Conservation (phyloP, 2,888 invertebrate species). For the Drosophila stalkeri region DNA sequence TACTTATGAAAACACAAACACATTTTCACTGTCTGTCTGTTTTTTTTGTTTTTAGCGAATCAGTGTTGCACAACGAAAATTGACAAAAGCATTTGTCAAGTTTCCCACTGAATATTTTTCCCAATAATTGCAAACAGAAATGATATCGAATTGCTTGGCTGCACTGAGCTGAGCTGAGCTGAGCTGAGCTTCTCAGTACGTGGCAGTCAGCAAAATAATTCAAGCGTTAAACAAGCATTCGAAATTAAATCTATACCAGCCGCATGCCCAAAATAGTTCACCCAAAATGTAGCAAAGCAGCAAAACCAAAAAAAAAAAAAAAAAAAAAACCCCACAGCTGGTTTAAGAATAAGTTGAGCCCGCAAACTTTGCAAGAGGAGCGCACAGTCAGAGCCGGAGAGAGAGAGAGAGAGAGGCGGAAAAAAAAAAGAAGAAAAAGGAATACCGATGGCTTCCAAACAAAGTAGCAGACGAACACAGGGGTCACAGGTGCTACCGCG, state of each 20-base stretch:
- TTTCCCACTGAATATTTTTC: constrained; percentile 8
- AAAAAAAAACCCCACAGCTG: constrained; percentile 13
- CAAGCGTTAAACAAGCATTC: constrained; percentile 38
- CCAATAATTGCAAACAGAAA: constrained; percentile 23
- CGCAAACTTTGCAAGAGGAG: constrained; percentile 28
- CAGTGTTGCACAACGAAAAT: constrained; percentile 6
- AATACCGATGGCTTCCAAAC: constrained; percentile 57
- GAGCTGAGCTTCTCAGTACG: constrained; percentile 1
- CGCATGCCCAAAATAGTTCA: constrained; percentile 45
- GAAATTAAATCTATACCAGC: constrained; percentile 52
- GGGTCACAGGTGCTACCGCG: constrained; percentile 21
- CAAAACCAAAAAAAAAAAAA: constrained; percentile 1
- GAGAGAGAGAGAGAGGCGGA: background rate
- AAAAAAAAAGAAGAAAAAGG: background rate
- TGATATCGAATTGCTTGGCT: constrained; percentile 22
- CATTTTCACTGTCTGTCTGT: background rate
- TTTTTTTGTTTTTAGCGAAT: background rate
- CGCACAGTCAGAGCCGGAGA: background rate
- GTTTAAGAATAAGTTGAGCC: constrained; percentile 36
- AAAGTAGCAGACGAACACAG: constrained; percentile 38
- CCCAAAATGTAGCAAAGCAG: constrained; percentile 22
- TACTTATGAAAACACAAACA: background rate
- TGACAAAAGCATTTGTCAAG: constrained; percentile 3
- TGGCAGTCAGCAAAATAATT: constrained; percentile 23
- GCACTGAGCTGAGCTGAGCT: constrained; percentile 2